phyloP scores from a whole-genome alignment of 2,888 invertebrate species.

The Zonitis immaculata region DNA sequence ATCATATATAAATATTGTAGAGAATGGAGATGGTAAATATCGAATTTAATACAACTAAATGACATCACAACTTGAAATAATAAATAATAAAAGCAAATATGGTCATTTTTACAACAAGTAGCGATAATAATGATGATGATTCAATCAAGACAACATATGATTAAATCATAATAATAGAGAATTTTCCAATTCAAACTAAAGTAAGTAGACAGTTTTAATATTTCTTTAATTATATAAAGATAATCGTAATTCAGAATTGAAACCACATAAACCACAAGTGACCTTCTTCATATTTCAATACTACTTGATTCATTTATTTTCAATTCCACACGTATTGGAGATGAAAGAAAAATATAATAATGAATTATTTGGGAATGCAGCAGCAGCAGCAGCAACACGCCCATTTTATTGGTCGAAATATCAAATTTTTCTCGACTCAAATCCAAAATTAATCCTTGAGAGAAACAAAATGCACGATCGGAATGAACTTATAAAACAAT shows the following conservation, averaged over 20 bases:
- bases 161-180: too few species aligned
- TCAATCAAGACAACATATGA: background rate
- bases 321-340: too few species aligned
- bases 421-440: too few species aligned
- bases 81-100: background rate
- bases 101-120: background rate
- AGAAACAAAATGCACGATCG: too few species aligned
- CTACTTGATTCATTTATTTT: too few species aligned
- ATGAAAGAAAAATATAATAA: background rate
- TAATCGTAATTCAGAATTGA: background rate
- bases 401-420: too few species aligned
- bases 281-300: background rate
- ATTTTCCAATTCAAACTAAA: background rate
- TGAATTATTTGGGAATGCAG: too few species aligned
- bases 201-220: too few species aligned
- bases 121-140: background rate
- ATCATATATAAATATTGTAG: too few species aligned
- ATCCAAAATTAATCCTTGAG: too few species aligned
- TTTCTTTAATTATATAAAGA: background rate
- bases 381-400: too few species aligned
- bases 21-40: constrained; percentile 1
- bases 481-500: too few species aligned
- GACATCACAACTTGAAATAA: background rate
- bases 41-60: background rate
- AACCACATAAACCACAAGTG: background rate